A percentile compares a stretch with the other conserved stretches of the same genome.
Conservation (phyloP, 2,113 vertebrate species). For the Apteryx mantelli region DNA sequence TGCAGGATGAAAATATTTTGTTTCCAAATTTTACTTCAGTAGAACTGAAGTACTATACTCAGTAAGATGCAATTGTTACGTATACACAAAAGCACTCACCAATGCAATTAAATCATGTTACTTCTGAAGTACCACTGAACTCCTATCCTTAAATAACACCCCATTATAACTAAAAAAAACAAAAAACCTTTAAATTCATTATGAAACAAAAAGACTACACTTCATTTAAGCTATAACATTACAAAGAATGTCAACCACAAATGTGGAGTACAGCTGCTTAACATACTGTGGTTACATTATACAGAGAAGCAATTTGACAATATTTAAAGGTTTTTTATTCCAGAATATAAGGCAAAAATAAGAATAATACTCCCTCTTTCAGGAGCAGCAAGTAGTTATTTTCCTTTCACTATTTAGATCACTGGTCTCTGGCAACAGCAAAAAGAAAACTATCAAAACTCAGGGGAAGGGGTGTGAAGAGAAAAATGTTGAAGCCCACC, state of each 20-base stretch:
- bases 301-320: neutral
- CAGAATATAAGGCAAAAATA: neutral
- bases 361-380: neutral
- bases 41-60: neutral
- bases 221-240: neutral
- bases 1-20: neutral
- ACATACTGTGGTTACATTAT: neutral
- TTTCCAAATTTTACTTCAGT: neutral
- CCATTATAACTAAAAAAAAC: neutral
- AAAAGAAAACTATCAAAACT: neutral
- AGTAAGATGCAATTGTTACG: neutral
- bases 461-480: neutral
- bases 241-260: neutral
- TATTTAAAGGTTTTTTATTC: neutral
- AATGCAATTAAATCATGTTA: neutral
- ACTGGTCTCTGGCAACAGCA: neutral
- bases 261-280: neutral
- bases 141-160: neutral
- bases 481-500: neutral
- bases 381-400: neutral
- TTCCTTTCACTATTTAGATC: neutral
- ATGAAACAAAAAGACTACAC: neutral
- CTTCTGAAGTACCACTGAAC: neutral
- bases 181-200: neutral
- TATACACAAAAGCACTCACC: neutral